phyloP scores from a whole-genome alignment of 2,797 vertebrate species.

The Hipposideros larvatus region DNA sequence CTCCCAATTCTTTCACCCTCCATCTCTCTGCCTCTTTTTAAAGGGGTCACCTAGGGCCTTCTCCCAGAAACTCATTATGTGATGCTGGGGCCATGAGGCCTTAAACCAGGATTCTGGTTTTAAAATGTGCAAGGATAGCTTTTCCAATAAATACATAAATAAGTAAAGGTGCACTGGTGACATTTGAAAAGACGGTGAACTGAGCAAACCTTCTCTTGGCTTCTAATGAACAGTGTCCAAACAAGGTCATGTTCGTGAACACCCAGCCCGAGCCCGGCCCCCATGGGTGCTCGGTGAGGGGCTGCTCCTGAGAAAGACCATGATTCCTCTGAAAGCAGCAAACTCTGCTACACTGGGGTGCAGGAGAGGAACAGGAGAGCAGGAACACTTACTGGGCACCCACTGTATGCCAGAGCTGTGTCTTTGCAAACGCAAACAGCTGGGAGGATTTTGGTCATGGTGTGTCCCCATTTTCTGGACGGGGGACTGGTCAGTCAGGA shows the following conservation, averaged over 20 bases:
- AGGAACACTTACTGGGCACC: not conserved
- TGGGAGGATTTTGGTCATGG: not conserved
- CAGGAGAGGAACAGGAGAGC: not conserved
- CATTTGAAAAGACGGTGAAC: rapidly evolving
- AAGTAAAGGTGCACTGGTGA: not conserved
- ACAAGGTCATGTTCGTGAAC: rapidly evolving
- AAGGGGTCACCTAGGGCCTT: not conserved
- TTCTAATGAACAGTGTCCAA: rapidly evolving
- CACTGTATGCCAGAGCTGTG: too few species aligned
- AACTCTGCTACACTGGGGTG: rapidly evolving
- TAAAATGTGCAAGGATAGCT: not conserved
- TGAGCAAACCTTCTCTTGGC: not conserved
- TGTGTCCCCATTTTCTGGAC: not conserved
- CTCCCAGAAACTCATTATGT: not conserved
- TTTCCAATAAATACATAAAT: not conserved
- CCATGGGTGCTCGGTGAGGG: not conserved
- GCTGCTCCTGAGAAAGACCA: not conserved
- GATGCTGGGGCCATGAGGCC: not conserved
- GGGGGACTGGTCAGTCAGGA: not conserved
- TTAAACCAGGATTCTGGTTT: not conserved
- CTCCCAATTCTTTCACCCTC: rapidly evolving
- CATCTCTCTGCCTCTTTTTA: not conserved
- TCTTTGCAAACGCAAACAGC: not conserved
- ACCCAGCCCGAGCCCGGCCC: rapidly evolving
- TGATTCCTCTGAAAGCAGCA: not conserved